phyloP scores from a whole-genome alignment of 2,888 invertebrate species.

The Thymelicus acteon region DNA sequence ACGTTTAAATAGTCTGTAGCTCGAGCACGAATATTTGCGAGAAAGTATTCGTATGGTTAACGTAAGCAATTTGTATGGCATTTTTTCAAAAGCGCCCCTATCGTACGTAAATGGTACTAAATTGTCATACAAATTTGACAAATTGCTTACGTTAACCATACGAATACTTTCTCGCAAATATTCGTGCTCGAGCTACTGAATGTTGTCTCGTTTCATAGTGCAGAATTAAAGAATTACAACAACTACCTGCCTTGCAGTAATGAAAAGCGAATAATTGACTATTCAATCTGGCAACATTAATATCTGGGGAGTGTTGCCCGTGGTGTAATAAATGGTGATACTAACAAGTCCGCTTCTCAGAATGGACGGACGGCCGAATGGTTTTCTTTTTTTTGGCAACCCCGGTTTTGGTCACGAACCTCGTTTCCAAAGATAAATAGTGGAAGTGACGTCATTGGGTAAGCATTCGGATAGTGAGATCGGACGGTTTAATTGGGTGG shows the following conservation, averaged over 20 bases:
- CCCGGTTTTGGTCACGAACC: constrained; percentile 66
- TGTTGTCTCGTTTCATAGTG: no score
- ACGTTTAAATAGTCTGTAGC: no score
- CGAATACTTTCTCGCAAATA: no score
- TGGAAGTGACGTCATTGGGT: constrained; percentile 65
- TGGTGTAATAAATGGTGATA: constrained; percentile 78
- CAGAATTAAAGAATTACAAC: background rate
- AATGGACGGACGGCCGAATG: constrained; percentile 61
- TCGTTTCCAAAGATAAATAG: constrained; percentile 73
- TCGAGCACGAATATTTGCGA: no score
- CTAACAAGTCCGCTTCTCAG: constrained; percentile 75
- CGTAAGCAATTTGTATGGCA: no score
- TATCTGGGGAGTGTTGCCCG: constrained; percentile 56
- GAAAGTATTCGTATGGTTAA: no score
- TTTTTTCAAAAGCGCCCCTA: no score
- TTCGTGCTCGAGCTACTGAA: no score
- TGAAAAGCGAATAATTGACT: constrained; percentile 54
- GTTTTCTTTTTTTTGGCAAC: constrained; percentile 53
- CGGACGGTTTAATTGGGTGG: constrained; percentile 17
- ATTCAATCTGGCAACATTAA: constrained; percentile 57
- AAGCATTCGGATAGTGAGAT: constrained; percentile 39
- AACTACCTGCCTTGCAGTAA: constrained; percentile 9
- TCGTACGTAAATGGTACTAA: no score
- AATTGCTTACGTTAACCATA: no score
- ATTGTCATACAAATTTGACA: no score